Percentiles rank a stretch among this genome's conserved stretches.
Conservation (phyloP, 2,113 vertebrate species). For the Petrocephalus microphthalmus region DNA sequence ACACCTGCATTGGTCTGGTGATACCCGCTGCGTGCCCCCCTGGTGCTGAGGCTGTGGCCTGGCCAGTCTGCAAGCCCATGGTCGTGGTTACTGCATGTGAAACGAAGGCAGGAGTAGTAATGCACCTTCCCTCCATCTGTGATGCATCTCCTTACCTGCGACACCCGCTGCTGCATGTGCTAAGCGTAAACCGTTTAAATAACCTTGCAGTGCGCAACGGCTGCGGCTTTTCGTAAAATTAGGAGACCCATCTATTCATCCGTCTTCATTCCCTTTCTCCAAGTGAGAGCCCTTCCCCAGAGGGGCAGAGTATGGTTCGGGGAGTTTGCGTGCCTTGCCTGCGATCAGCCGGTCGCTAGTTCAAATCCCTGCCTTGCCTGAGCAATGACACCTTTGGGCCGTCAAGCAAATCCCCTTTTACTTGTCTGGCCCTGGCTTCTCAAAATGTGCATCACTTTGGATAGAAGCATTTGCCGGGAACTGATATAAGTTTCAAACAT, state of each 20-base stretch:
- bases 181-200: not conserved
- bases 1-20: not conserved
- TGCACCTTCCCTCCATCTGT: conserved; percentile 22
- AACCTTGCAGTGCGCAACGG: not conserved
- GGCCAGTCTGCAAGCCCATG: not conserved
- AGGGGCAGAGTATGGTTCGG: not conserved
- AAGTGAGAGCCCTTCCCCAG: not conserved
- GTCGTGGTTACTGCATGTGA: conserved; percentile 19
- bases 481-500: not conserved
- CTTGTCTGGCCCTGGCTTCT: not conserved
- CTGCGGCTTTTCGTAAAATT: not conserved
- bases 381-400: not conserved
- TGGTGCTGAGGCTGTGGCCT: conserved; percentile 21
- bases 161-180: not conserved
- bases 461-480: not conserved
- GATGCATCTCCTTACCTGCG: not conserved
- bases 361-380: not conserved
- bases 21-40: not conserved
- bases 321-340: not conserved
- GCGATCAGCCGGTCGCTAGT: not conserved
- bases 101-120: not conserved
- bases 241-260: not conserved
- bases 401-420: not conserved
- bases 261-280: not conserved
- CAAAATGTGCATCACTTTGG: not conserved